A percentile compares a stretch with the other conserved stretches of the same genome.
phyloP scores from a whole-genome alignment of 2,113 vertebrate genomes.

The Trichechus manatus region DNA sequence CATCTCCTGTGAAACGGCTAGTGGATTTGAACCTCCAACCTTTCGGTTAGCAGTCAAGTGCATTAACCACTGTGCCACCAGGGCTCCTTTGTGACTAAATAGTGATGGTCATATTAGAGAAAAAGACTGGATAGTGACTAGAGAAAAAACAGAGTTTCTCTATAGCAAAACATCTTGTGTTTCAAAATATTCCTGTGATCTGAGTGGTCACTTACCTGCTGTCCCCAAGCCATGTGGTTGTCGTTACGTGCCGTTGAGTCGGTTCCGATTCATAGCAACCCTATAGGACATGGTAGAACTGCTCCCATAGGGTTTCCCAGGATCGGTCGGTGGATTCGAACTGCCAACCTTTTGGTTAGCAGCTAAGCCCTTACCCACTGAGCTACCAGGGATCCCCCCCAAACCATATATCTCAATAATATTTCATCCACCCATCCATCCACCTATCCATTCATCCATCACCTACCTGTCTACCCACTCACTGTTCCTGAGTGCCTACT shows the following conservation, averaged over 20 bases:
- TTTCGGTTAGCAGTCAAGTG: too few species aligned
- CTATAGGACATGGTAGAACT: too few species aligned
- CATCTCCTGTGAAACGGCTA: too few species aligned
- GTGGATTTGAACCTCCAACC: too few species aligned
- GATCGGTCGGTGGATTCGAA: too few species aligned
- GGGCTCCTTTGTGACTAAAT: background rate
- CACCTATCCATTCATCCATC: background rate
- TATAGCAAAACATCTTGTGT: background rate
- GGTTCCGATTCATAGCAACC: too few species aligned
- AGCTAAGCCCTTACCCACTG: too few species aligned
- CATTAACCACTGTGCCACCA: too few species aligned
- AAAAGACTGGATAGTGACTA: background rate
- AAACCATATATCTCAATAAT: background rate
- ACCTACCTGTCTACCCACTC: background rate
- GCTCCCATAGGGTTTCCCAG: too few species aligned
- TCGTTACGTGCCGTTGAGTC: too few species aligned
- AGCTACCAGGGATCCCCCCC: too few species aligned
- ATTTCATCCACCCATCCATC: background rate
- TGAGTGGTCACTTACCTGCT: background rate
- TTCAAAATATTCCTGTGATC: conserved; percentile 1
- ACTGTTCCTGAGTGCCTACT: background rate
- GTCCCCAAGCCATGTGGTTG: background rate
- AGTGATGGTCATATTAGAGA: background rate
- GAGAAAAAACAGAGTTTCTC: background rate
- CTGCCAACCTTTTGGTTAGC: too few species aligned